Percentiles rank a stretch among this genome's conserved stretches.
Conservation (phyloP, 2,797 vertebrate species). For the Rousettus madagascariensis region DNA sequence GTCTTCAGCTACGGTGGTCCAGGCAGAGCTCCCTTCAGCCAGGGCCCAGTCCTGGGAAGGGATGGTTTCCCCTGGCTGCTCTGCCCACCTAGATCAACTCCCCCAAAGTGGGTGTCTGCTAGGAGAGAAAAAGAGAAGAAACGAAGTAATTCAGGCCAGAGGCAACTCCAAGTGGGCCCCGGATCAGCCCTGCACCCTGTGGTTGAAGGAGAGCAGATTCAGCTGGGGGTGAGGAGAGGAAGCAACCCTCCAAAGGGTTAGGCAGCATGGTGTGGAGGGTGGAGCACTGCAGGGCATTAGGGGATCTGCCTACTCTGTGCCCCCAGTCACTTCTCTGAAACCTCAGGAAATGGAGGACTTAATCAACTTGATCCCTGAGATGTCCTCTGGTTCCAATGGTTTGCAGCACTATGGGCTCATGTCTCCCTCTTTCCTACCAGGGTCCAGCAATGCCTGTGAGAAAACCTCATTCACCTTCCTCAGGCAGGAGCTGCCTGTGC, state of each 20-base stretch:
- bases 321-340: background rate
- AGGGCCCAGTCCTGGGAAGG: background rate
- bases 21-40: background rate
- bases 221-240: background rate
- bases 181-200: background rate
- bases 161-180: background rate
- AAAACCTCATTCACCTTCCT: slow-evolving; percentile 95
- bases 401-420: background rate
- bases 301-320: background rate
- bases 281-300: background rate
- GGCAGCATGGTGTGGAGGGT: background rate
- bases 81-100: background rate
- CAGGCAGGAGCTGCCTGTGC: slow-evolving; percentile 95
- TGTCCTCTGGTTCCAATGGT: background rate
- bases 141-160: background rate
- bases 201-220: background rate
- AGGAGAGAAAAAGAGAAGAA: background rate
- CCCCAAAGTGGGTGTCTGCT: background rate
- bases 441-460: slow-evolving; percentile 96
- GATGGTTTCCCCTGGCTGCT: background rate
- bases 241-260: background rate
- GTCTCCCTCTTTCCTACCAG: slow-evolving; percentile 78
- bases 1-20: background rate
- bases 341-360: background rate
- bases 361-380: background rate